Base-by-base conservation (phyloP, 2,797 vertebrate genomes). In the Girardinus metallicus region DNA sequence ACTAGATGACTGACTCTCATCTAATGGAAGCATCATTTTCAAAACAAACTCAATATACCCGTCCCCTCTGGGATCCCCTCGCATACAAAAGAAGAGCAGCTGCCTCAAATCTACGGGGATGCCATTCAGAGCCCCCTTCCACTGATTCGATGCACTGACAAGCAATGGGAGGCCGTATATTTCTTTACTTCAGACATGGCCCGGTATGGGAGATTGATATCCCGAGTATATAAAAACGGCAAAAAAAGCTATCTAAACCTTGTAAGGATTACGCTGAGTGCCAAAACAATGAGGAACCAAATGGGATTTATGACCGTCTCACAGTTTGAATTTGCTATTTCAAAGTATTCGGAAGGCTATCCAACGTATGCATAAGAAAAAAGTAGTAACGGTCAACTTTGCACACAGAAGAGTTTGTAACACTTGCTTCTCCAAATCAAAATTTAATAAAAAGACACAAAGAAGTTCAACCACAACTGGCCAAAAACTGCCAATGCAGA, bases 1-100 rank as follows among this genome's bases (percentile, higher is more conserved):
- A 89, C 70, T 88, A 91, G 80, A 90, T 89, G 90, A 89, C 88
- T 90, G 90, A 90, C 84, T 94, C 80, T 86, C 74, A 91, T 88
- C 86, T 85, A 93, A 94, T 95, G 85, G 85, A 92, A 90, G 87
- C 84, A 77, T 86, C 83, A 78, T 89, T 90, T 94, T 91, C 82
- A 92, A 89, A 94, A 93, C 87, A 89, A 91, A 94, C 88, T 93
- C 91, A 89, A 91, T 93, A 92, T 77, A 82, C 79, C 81, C 78
- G 78, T 64, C 29, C 80, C 89, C 84, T 84, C 70, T 70, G 86
- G 80, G 88, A 91, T 80, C 78, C 64, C 43, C 77, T 66, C 74
- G 77, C 60, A 79, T 76, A 87, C 74, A 85, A 89, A 89, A 87
- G 90, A 89, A 81, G 85, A 89, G 91, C 88, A 82, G 87, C 86